These are phyloP conservation scores for Phyllotreta striolata DNA, from an alignment of 2,888 invertebrate genomes.

Conservation along the genomic window DNA sequence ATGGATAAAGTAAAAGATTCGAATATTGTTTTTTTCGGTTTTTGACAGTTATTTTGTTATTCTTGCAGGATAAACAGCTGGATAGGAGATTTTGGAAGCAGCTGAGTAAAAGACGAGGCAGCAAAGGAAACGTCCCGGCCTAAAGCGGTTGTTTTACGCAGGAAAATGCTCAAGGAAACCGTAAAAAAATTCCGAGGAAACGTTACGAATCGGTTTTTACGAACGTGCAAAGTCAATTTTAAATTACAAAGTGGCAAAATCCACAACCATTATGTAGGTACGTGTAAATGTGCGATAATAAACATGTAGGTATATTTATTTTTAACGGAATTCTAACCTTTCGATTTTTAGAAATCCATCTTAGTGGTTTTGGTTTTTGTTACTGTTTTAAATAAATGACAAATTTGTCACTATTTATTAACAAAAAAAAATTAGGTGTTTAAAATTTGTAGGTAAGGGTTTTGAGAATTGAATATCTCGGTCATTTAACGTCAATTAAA, in stretches of 20 bases:
- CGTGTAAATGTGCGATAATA: too few relatives aligned
- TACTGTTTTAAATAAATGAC: constrained; percentile 18
- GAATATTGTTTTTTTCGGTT: constrained; percentile 3
- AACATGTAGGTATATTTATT: too few relatives aligned
- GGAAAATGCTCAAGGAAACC: constrained; percentile 11
- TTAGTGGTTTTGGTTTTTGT: constrained; percentile 14
- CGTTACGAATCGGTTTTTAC: constrained; percentile 17
- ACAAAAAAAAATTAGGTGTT: constrained; percentile 11
- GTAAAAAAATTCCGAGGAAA: constrained; percentile 13
- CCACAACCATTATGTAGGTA: background rate
- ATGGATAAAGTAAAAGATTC: constrained; percentile 64
- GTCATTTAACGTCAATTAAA: background rate
- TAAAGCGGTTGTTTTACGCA: constrained; percentile 33
- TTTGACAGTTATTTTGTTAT: background rate
- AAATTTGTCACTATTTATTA: constrained; percentile 21
- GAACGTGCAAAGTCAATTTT: constrained; percentile 19
- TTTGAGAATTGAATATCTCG: constrained; percentile 8
- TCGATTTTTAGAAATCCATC: too few relatives aligned
- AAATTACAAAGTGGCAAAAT: constrained; percentile 12
- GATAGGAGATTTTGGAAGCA: constrained; percentile 84
- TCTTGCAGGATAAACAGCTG: constrained; percentile 75
- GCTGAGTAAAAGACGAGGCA: constrained; percentile 72
- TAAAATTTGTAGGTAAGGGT: constrained; percentile 1
- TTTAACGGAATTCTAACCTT: too few relatives aligned
- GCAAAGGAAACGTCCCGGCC: constrained; percentile 51